A percentile compares a stretch with the other conserved stretches of the same genome.
Evolutionary conservation across 2,888 invertebrate species (phyloP).

Genomic region (Dasypolia templi): DNA sequence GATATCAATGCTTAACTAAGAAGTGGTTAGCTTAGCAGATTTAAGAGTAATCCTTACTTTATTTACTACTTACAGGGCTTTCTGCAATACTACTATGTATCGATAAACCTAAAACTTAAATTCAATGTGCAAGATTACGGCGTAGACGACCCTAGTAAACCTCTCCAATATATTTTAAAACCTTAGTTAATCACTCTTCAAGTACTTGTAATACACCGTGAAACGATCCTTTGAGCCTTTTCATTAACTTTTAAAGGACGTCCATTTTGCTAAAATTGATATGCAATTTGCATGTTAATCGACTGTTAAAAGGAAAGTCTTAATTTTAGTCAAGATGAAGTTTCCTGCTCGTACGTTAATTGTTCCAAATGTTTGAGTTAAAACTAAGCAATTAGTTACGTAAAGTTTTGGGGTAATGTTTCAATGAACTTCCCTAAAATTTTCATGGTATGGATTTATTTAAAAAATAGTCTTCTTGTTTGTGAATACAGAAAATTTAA

Average conservation of each 20-base stretch:
- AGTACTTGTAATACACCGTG: constrained; percentile 72
- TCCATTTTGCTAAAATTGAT: constrained; percentile 83
- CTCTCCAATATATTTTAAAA: constrained; percentile 56
- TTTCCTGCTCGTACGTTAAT: constrained; percentile 76
- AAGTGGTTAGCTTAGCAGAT: not conserved
- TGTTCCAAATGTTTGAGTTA: constrained; percentile 69
- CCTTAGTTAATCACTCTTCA: constrained; percentile 73
- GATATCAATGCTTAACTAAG: too few species aligned
- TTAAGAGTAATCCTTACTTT: not conserved
- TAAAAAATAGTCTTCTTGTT: too few species aligned
- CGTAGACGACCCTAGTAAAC: constrained; percentile 27
- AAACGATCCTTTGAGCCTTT: constrained; percentile 80
- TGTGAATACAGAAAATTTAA: too few species aligned
- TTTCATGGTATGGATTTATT: too few species aligned
- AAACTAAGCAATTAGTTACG: constrained; percentile 54
- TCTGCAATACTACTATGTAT: not conserved
- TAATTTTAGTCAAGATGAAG: constrained; percentile 84
- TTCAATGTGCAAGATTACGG: constrained; percentile 32
- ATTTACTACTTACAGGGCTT: not conserved
- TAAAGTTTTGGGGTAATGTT: constrained; percentile 37
- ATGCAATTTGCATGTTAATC: constrained; percentile 87
- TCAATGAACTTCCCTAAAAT: not conserved
- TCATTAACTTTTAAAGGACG: constrained; percentile 80
- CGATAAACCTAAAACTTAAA: not conserved
- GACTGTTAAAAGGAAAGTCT: constrained; percentile 80